Evolutionary conservation across 2,113 vertebrate genomes (phyloP).

Genomic region (Amazona vittata): DNA sequence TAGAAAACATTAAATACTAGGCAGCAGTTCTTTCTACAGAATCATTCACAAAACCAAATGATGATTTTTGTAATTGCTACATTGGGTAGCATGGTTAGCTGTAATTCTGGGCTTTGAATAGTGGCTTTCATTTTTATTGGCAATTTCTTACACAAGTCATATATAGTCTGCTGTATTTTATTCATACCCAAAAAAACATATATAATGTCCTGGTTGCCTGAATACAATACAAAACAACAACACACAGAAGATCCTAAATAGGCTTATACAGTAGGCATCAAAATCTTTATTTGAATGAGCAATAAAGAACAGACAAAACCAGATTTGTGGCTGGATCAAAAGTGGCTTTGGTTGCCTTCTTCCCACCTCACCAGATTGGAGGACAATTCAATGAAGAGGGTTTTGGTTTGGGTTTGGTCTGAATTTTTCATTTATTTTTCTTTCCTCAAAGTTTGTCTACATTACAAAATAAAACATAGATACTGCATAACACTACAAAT

Average conservation of each 20-base stretch:
- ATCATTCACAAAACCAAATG: neutral
- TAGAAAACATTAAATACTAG: neutral
- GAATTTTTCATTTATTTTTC: neutral
- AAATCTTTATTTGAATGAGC: neutral
- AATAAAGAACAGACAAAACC: neutral
- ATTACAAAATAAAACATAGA: neutral
- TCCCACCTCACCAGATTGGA: neutral
- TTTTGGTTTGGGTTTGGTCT: neutral
- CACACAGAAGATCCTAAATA: neutral
- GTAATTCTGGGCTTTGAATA: neutral
- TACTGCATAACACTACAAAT: neutral
- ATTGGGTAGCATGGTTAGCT: neutral
- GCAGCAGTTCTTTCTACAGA: neutral
- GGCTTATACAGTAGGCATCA: neutral
- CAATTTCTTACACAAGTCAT: neutral
- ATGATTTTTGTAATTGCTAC: neutral
- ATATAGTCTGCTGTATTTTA: neutral
- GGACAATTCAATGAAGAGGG: neutral
- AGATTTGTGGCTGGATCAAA: neutral
- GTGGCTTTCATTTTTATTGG: neutral
- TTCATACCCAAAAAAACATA: neutral
- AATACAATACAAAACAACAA: neutral
- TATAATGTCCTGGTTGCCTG: neutral
- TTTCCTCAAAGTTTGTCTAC: neutral
- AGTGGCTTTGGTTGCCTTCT: neutral